These are phyloP conservation scores for Charadrius vociferus DNA, from an alignment of 2,113 vertebrate species.

Conservation along the genomic window DNA sequence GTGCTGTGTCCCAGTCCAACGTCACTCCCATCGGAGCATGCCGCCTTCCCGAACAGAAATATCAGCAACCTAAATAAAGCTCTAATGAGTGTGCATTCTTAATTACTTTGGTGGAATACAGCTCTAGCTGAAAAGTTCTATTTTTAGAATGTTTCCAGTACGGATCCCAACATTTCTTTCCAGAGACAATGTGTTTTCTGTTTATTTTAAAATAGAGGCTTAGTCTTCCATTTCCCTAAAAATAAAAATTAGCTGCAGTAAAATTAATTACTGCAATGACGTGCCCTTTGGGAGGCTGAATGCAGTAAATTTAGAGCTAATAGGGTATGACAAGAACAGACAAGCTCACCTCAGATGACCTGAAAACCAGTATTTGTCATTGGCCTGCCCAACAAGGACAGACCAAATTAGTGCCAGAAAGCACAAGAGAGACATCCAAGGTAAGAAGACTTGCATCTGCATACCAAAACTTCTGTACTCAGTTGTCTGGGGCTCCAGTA, in stretches of 20 bases:
- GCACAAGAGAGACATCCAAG: background rate
- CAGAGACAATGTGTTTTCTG: slow-evolving; percentile 21
- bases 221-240: background rate
- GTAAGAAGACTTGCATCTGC: background rate
- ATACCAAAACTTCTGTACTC: background rate
- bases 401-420: background rate
- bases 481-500: background rate
- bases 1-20: background rate
- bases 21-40: background rate
- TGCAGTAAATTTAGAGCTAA: background rate
- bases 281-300: slow-evolving; percentile 2
- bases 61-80: background rate
- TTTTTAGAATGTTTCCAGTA: slow-evolving; percentile 38
- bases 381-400: background rate
- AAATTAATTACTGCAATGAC: slow-evolving; percentile 4
- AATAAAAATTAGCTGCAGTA: background rate
- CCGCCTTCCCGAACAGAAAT: background rate
- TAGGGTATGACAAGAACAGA: background rate
- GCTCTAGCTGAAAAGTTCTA: background rate
- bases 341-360: background rate
- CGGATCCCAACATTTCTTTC: background rate
- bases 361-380: background rate
- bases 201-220: slow-evolving; percentile 24
- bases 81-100: background rate
- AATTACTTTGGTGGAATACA: background rate